A percentile compares a stretch with the other conserved stretches of the same genome.
phyloP scores from a whole-genome alignment of 2,797 vertebrate genomes.

The Carcharodon carcharias region DNA sequence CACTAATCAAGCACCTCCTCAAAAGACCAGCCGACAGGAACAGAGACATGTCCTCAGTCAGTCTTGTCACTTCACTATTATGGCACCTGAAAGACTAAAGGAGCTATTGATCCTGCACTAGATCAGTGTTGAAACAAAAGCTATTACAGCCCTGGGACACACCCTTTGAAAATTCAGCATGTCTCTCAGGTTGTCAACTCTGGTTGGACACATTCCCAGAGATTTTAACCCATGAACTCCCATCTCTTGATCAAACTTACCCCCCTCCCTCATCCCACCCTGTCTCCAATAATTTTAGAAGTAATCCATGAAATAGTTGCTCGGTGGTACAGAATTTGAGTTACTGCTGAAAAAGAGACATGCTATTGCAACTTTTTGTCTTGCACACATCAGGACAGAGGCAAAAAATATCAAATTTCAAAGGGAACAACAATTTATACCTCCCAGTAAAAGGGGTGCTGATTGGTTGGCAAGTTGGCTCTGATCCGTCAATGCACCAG shows the following conservation, averaged over 20 bases:
- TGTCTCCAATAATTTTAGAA: background rate
- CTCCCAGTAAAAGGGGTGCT: no score
- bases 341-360: no score
- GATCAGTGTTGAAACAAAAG: background rate
- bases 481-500: no score
- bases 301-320: background rate
- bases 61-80: background rate
- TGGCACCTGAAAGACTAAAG: background rate
- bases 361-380: no score
- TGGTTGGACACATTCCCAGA: background rate
- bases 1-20: background rate
- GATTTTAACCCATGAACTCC: background rate
- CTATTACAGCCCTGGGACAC: background rate
- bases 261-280: background rate
- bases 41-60: background rate
- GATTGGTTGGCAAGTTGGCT: no score
- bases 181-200: background rate
- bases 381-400: no score
- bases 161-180: background rate
- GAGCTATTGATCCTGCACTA: background rate
- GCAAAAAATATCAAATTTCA: no score
- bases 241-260: background rate
- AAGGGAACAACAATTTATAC: no score
- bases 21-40: background rate
- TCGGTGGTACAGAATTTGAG: no score